These are phyloP conservation scores for Chaenogobius annularis DNA, from an alignment of 2,113 vertebrate genomes.

Conservation along the genomic window DNA sequence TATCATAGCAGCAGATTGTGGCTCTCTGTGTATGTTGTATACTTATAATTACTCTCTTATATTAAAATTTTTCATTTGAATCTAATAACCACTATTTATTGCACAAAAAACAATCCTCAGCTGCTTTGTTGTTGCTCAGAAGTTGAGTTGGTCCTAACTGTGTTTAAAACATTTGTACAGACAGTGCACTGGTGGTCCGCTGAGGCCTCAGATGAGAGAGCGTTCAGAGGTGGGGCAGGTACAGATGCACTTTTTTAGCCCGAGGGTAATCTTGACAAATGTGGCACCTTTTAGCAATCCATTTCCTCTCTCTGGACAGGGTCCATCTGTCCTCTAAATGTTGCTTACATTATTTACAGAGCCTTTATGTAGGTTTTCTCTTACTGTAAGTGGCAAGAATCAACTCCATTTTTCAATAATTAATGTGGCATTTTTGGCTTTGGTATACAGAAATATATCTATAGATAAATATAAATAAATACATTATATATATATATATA, in stretches of 20 bases:
- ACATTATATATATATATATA: too few relatives aligned
- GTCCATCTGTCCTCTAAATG: conserved; percentile 42
- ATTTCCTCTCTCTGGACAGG: conserved; percentile 58
- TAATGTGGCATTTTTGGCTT: too few relatives aligned
- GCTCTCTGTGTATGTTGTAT: too few relatives aligned
- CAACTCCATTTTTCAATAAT: background rate
- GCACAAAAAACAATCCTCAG: background rate
- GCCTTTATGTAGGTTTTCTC: conserved; percentile 59
- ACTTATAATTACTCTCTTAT: too few relatives aligned
- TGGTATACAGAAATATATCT: too few relatives aligned
- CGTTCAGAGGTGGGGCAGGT: conserved; percentile 18
- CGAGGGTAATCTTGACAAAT: conserved; percentile 56
- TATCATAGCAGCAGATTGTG: too few relatives aligned
- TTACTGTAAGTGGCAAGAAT: conserved; percentile 45
- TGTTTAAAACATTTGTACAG: conserved; percentile 14
- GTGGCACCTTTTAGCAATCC: conserved; percentile 64
- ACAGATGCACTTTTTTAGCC: conserved; percentile 47
- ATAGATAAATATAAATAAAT: too few relatives aligned
- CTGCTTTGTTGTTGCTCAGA: background rate
- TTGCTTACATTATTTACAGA: conserved; percentile 71
- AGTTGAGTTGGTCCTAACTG: background rate
- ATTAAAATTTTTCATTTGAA: too few relatives aligned
- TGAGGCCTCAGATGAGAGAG: conserved; percentile 15
- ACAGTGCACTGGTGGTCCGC: conserved; percentile 11
- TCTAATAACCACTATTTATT: too few relatives aligned